Conservation (phyloP, 30 jellyfish, hydroid and myxozoan species). For the Rhopilema esculentum region DNA sequence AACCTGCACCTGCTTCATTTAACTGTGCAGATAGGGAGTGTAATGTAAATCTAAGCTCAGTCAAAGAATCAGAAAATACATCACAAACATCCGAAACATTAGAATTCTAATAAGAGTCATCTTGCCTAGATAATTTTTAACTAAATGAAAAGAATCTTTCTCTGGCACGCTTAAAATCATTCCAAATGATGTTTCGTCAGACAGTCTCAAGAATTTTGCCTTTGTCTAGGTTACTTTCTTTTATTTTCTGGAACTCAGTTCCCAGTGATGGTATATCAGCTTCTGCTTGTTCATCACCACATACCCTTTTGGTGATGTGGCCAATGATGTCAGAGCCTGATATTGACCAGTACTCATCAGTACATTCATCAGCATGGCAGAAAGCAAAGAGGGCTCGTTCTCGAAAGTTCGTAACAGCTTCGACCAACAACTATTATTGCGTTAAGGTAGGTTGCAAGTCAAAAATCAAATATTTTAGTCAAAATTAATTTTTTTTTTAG, state of each 20-base stretch:
- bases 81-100: not conserved
- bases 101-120: not conserved
- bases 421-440: constrained; percentile 24
- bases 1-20: not conserved
- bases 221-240: not conserved
- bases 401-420: not conserved
- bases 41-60: not conserved
- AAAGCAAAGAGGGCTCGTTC: not conserved
- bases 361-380: constrained; percentile 16
- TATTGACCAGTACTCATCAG: constrained; percentile 19
- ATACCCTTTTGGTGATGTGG: no score
- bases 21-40: not conserved
- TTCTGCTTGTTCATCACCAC: not conserved
- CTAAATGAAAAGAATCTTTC: not conserved
- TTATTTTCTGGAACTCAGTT: constrained; percentile 1
- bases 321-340: not conserved
- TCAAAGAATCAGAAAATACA: not conserved
- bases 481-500: no score
- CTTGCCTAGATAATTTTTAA: not conserved
- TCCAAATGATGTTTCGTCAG: not conserved
- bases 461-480: no score
- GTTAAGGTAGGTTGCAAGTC: no score
- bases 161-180: not conserved
- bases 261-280: constrained; percentile 5
- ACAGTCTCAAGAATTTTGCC: not conserved